phyloP scores from a whole-genome alignment of 2,888 invertebrate species.

The Urechis unicinctus region DNA sequence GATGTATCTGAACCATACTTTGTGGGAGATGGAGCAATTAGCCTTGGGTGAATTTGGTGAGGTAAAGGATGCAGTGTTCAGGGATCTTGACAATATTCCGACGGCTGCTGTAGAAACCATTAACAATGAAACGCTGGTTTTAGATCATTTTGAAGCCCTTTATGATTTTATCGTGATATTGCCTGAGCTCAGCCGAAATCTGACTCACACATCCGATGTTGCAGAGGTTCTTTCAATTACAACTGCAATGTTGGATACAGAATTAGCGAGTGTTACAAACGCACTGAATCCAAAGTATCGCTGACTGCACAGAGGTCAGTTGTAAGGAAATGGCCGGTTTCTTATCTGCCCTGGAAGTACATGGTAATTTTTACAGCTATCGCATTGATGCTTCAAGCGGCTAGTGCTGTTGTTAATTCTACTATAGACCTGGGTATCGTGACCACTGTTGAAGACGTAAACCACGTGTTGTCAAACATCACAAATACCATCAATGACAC shows the following conservation, averaged over 20 bases:
- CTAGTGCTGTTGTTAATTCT: neutral
- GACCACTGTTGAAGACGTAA: no score
- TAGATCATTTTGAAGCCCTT: neutral
- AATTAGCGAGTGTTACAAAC: neutral
- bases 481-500: neutral
- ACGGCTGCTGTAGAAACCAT: neutral
- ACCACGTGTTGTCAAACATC: neutral
- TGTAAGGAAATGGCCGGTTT: neutral
- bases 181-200: neutral
- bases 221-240: neutral
- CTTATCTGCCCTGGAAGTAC: neutral
- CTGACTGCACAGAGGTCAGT: neutral
- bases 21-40: neutral
- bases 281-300: neutral
- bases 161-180: neutral
- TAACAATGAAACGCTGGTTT: neutral
- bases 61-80: neutral
- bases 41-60: neutral
- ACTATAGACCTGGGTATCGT: neutral
- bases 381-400: neutral
- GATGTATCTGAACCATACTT: neutral
- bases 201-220: neutral
- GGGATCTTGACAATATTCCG: neutral
- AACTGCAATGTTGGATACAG: neutral
- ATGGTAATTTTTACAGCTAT: neutral